Evolutionary conservation across 2,113 vertebrate species (phyloP).

Genomic region (Phalacrocorax brasilianus): DNA sequence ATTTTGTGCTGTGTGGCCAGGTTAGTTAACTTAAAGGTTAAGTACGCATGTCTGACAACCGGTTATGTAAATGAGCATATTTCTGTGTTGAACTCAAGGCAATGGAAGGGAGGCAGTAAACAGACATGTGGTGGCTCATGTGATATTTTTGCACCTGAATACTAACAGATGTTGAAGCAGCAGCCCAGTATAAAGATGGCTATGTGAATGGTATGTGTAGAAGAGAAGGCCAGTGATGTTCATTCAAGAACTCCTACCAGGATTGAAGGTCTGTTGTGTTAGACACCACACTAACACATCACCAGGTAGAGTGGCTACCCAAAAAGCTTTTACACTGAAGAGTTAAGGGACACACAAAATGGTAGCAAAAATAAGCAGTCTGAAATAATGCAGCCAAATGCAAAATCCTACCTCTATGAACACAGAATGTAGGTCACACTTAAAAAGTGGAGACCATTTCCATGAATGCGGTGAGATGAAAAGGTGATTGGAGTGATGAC

Average conservation of each 20-base stretch:
- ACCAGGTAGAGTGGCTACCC: neutral
- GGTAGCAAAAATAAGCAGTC: neutral
- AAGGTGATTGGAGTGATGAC: neutral
- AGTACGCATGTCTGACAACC: constrained; percentile 23
- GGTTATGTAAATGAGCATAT: constrained; percentile 21
- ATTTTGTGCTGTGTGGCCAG: constrained; percentile 18
- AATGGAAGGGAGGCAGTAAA: constrained; percentile 3
- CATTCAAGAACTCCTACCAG: neutral
- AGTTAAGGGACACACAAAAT: neutral
- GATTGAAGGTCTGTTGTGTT: neutral
- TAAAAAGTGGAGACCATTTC: neutral
- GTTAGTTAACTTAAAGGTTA: neutral
- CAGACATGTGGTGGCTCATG: neutral
- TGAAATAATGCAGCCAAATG: neutral
- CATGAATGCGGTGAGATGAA: neutral
- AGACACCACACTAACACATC: neutral
- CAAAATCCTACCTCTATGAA: neutral
- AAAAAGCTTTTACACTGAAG: neutral
- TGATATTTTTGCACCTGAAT: neutral
- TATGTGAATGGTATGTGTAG: neutral
- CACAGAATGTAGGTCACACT: neutral
- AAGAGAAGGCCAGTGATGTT: neutral
- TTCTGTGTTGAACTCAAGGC: constrained; percentile 17
- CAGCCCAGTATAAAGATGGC: neutral
- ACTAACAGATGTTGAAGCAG: neutral